Conservation (phyloP, 1,140 invertebrate genomes). For the Atta colombica region DNA sequence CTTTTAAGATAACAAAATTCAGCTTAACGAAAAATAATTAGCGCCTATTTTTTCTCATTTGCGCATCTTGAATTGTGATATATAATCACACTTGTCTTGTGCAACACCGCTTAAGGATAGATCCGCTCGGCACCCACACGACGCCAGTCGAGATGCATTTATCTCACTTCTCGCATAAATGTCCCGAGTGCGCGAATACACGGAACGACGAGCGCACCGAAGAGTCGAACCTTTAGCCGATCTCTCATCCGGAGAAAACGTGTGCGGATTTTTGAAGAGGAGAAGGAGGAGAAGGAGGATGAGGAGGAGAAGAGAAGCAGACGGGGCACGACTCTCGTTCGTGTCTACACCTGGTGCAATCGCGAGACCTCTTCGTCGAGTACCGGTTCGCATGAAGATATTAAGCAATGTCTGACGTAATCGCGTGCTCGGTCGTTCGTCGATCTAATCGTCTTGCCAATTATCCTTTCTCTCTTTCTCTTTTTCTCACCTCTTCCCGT, state of each 20-base stretch:
- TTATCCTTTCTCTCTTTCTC: constrained; percentile 44
- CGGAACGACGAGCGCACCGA: constrained; percentile 26
- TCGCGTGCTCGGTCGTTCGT: constrained; percentile 64
- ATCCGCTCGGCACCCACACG: constrained; percentile 49
- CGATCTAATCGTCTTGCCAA: constrained; percentile 53
- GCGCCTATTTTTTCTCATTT: neutral
- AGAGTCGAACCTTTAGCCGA: constrained; percentile 55
- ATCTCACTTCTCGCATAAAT: constrained; percentile 55
- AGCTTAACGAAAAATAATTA: constrained; percentile 24
- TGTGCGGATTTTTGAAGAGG: constrained; percentile 32
- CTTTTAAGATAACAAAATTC: neutral
- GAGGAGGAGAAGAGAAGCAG: constrained; percentile 17
- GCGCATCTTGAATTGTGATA: neutral
- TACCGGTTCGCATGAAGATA: constrained; percentile 69
- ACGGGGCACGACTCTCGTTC: constrained; percentile 42
- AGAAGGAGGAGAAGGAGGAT: constrained; percentile 1
- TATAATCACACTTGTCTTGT: constrained; percentile 37
- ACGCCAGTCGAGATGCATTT: constrained; percentile 44
- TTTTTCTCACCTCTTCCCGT: constrained; percentile 10
- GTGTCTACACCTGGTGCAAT: constrained; percentile 63
- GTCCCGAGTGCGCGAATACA: constrained; percentile 31
- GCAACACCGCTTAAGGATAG: constrained; percentile 39
- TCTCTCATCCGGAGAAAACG: constrained; percentile 62
- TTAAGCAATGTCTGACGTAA: constrained; percentile 80
- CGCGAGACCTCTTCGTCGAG: constrained; percentile 56